Base-by-base conservation (phyloP, 2,888 invertebrate genomes). In the Itoplectis maculator region DNA sequence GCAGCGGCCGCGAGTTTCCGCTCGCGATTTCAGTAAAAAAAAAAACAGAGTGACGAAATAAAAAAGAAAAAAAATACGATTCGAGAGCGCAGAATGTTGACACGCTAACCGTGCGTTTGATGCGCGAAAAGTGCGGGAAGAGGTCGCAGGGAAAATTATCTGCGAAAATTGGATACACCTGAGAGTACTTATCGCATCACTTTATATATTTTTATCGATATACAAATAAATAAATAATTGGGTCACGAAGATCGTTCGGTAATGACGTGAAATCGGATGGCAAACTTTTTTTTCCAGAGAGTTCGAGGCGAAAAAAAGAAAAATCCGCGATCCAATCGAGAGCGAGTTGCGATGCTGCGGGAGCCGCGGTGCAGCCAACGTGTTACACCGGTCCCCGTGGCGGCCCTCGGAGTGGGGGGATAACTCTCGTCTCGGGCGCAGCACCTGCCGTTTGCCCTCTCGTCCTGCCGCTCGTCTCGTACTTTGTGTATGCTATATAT, bases 391-490 rank as follows among this genome's bases (percentile, higher is more conserved):
- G 70, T 56, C 70, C 20, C 23, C 56, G 65, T 35, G 47, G 40
- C 45, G 42, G 72, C 9, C 59, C n/a, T n/a, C n/a, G 63, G 49
- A 59, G 59, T 15, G 35, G 37, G 61, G 75, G 79, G 61, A 72
- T 76, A 76, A 68, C 79, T 76, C 79, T 72, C 68, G 69, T 70
- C 65, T 59, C 79, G 65, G 75, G 78, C 49, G 8, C 74, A 81
- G 47, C 84, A 84, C 84, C 84, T 84, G 84, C 84, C 79, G 74
- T 40, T 42, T 49, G 65, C 45, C 45, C 76, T 79, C 75, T 79
- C 75, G 63, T 79, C 40, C 40, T 49, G 23, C 13, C 13, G 13
- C 18, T 0, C 15, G 3, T 29, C 29, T 29, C 29, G 29, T 29
- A 29, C 29, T 29, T 29, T 29, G 29, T 29, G 29, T 5, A 29